A percentile compares a stretch with the other conserved stretches of the same genome.
Evolutionary conservation across 2,888 invertebrate genomes (phyloP).

Genomic region (Theretra japonica): DNA sequence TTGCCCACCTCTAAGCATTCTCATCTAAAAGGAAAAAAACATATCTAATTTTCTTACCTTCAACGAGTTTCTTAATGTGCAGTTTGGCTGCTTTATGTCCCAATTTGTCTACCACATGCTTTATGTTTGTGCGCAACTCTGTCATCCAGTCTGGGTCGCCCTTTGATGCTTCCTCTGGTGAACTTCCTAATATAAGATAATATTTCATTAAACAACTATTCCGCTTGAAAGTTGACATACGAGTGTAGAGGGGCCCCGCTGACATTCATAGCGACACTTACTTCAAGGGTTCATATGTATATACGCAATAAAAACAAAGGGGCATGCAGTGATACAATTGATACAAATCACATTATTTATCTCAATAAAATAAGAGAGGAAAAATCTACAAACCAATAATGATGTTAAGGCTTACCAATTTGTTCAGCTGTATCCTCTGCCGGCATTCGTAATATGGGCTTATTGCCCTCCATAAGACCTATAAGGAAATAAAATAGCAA

Average conservation of each 20-base stretch:
- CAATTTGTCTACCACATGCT: constrained; percentile 32
- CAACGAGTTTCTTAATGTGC: constrained; percentile 41
- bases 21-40: no score
- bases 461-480: constrained; percentile 46
- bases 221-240: no score
- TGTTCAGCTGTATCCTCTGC: constrained; percentile 24
- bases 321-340: no score
- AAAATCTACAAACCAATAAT: constrained; percentile 2
- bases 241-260: no score
- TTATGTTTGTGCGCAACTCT: constrained; percentile 38
- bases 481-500: not conserved
- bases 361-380: not conserved
- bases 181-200: not conserved
- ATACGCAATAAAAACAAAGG: no score
- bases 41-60: constrained; percentile 35
- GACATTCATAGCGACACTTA: no score
- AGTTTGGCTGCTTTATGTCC: constrained; percentile 43
- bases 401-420: not conserved
- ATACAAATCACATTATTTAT: not conserved
- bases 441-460: constrained; percentile 50
- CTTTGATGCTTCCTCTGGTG: not conserved
- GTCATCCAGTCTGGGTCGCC: constrained; percentile 39
- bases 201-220: not conserved
- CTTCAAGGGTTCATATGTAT: no score
- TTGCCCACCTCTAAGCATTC: no score